A percentile compares a stretch with the other conserved stretches of the same genome.
These are phyloP conservation scores for Puffinus mauretanicus DNA, from an alignment of 2,113 vertebrate genomes.

Conservation along the genomic window DNA sequence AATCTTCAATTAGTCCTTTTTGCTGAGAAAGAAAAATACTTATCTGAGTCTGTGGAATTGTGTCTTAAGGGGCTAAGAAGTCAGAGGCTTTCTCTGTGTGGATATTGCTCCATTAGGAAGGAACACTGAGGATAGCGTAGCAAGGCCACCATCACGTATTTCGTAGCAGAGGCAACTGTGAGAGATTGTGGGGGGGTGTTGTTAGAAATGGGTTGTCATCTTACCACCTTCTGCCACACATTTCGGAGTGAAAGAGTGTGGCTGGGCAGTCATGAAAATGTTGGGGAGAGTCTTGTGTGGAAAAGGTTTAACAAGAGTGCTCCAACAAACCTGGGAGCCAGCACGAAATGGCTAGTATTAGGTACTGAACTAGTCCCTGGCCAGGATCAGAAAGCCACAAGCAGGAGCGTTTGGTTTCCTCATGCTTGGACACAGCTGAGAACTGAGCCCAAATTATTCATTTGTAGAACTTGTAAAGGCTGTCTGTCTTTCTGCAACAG, in stretches of 20 bases:
- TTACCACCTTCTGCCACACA: background rate
- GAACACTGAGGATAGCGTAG: background rate
- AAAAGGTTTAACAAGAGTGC: background rate
- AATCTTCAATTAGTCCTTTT: background rate
- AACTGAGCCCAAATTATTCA: background rate
- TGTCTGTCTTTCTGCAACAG: background rate
- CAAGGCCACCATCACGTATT: background rate
- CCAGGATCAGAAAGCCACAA: background rate
- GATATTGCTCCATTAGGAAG: background rate
- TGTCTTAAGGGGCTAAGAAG: background rate
- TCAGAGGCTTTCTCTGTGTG: background rate
- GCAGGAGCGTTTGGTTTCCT: background rate
- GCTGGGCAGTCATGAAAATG: background rate
- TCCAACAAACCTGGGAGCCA: background rate
- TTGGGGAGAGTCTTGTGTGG: background rate
- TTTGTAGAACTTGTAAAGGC: background rate
- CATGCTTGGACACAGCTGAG: background rate
- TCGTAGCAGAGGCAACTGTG: background rate
- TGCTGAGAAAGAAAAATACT: background rate
- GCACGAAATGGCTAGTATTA: background rate
- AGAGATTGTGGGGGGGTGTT: background rate
- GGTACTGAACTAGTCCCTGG: background rate
- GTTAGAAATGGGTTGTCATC: background rate
- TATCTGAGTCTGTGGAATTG: background rate
- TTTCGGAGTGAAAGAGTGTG: background rate